Evolutionary conservation across 2,797 vertebrate species (phyloP).

Genomic region (Lycodopsis pacificus): DNA sequence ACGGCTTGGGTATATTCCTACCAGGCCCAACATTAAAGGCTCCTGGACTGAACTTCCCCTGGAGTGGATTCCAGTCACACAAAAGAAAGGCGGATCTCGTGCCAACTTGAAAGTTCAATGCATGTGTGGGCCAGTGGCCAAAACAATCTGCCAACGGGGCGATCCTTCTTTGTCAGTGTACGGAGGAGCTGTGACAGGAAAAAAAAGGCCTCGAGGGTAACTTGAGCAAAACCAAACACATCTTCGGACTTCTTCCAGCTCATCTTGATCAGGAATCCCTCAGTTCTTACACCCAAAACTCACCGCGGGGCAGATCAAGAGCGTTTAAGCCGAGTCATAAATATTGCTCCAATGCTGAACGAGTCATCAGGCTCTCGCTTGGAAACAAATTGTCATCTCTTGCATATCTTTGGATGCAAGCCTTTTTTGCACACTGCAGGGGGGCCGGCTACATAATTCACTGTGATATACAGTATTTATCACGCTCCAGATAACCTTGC

Average conservation of each 20-base stretch:
- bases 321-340: slow-evolving; percentile 8
- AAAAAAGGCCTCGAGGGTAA: slow-evolving; percentile 57
- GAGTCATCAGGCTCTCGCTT: slow-evolving; percentile 10
- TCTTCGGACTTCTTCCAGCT: slow-evolving; percentile 56
- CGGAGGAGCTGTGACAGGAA: slow-evolving; percentile 63
- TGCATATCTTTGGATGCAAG: background rate
- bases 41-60: slow-evolving; percentile 15
- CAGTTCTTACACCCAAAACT: slow-evolving; percentile 22
- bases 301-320: slow-evolving; percentile 6
- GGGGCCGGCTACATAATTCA: slow-evolving; percentile 2
- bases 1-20: background rate
- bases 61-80: slow-evolving; percentile 34
- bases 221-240: slow-evolving; percentile 62
- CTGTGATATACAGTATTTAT: slow-evolving; percentile 6
- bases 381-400: slow-evolving; percentile 6
- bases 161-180: slow-evolving; percentile 64
- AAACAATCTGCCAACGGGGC: slow-evolving; percentile 57
- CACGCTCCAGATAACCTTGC: slow-evolving; percentile 28
- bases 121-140: slow-evolving; percentile 63
- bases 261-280: slow-evolving; percentile 59
- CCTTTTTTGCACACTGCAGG: background rate
- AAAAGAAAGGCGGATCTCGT: slow-evolving; percentile 31
- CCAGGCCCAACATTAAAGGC: background rate
- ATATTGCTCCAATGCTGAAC: slow-evolving; percentile 1
- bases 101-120: slow-evolving; percentile 62